Evolutionary conservation across 2,113 vertebrate species (phyloP), one percentile per base, ranked within the genome.

Genomic region (Rostratula benghalensis): DNA sequence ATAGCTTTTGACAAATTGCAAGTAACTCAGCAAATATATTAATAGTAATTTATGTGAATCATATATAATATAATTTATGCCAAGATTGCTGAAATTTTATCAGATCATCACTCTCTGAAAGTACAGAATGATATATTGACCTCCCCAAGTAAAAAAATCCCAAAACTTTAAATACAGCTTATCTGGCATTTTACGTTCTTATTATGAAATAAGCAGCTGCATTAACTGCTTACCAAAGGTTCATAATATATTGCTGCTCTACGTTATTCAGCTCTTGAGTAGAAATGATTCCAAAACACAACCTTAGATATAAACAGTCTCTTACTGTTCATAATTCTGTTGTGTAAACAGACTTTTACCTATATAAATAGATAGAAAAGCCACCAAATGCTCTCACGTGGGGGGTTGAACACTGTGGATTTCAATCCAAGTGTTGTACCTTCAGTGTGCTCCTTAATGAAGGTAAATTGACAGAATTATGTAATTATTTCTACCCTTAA

Each of bases 11-110:
- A 76, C 39, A 97, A 95, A 92, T 95, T 93, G 50, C 95, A 93
- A 94, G 80, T 83, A 96, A 91, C 92, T 97, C 71, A 93, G 84
- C 69, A 96, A 90, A 93, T 74, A 84, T 63, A 92, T 95, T 95
- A 95, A 89, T 92, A 96, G 63, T 48, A 93, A 92, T 93, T 92
- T 93, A 87, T 92, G 68, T 93, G 88, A 93, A 92, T 96, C 1
- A 2, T 11, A 15, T 63, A 39, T 51, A 91, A 83, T 77, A 67
- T 77, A 93, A 92, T 92, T 94, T 93, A 95, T 93, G 89, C 71
- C 56, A 90, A 86, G 85, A 83, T 69, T 81, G 92, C 83, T 80
- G 83, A 96, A 96, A 89, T 95, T 97, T 93, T 96, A 90, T 94
- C 89, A 92, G 68, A 92, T 95, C 94, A 96, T 95, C 94, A 89